Percentiles rank a stretch among this genome's conserved stretches.
Evolutionary conservation across 2,797 vertebrate genomes (phyloP).

Genomic region (Cyprinella venusta): DNA sequence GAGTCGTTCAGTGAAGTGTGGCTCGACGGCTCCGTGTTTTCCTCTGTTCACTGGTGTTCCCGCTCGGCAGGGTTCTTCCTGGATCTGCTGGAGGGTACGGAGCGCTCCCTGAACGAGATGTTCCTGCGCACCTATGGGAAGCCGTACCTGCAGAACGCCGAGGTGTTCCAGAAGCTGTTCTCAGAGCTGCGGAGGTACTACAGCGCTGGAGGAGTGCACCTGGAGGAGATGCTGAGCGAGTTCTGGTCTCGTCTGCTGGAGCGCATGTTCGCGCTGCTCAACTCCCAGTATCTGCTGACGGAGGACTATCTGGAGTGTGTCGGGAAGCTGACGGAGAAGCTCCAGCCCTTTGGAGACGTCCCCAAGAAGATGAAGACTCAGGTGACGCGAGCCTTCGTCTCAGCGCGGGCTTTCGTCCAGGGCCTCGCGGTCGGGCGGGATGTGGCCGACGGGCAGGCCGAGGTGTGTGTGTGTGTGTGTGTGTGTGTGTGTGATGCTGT

Average conservation of each 20-base stretch:
- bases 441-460: conserved; percentile 93
- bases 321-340: conserved; percentile 95
- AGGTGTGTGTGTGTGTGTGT: conserved; percentile 79
- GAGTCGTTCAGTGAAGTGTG: too few relatives aligned
- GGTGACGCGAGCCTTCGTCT: conserved; percentile 93
- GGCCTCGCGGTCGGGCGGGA: conserved; percentile 95
- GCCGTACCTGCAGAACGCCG: conserved; percentile 95
- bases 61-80: conserved; percentile 87
- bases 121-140: conserved; percentile 93
- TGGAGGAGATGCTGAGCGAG: conserved; percentile 97
- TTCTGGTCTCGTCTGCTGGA: conserved; percentile 97
- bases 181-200: conserved; percentile 94
- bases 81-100: conserved; percentile 92
- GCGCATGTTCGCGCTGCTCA: conserved; percentile 97
- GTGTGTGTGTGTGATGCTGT: too few relatives aligned
- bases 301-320: conserved; percentile 98
- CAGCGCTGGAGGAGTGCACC: conserved; percentile 93
- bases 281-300: conserved; percentile 93
- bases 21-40: too few relatives aligned
- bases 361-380: conserved; percentile 95
- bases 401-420: conserved; percentile 95
- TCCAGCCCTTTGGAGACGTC: conserved; percentile 96
- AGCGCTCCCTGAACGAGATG: conserved; percentile 94
- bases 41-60: too few relatives aligned
- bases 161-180: conserved; percentile 96